Evolutionary conservation across 2,888 invertebrate species (phyloP).

Genomic region (Exocentrus adspersus): DNA sequence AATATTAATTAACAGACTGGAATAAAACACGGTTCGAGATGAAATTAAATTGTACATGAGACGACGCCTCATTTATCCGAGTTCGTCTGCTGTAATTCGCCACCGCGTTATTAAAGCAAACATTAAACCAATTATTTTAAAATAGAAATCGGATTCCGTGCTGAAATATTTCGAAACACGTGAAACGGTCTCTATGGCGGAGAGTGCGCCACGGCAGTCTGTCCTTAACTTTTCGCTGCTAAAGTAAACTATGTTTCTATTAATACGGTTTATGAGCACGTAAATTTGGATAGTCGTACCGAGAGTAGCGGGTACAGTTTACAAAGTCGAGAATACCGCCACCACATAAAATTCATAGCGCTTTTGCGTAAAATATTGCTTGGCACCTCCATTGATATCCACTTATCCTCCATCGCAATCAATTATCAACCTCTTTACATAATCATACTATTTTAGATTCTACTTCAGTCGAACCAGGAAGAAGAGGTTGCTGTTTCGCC

Average conservation of each 20-base stretch:
- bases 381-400: too few species aligned
- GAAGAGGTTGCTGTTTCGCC: too few species aligned
- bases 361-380: too few species aligned
- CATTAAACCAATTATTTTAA: constrained; percentile 32
- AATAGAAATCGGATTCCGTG: constrained; percentile 30
- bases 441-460: too few species aligned
- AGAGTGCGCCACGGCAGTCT: neutral
- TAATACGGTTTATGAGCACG: constrained; percentile 32
- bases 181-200: constrained; percentile 12
- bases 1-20: neutral
- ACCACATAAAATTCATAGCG: too few species aligned
- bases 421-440: too few species aligned
- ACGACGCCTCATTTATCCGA: constrained; percentile 2
- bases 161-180: constrained; percentile 28
- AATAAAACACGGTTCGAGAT: neutral
- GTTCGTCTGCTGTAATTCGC: constrained; percentile 13
- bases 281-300: constrained; percentile 19
- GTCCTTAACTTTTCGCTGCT: constrained; percentile 30
- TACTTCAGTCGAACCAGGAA: too few species aligned
- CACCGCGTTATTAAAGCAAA: constrained; percentile 25
- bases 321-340: too few species aligned
- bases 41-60: constrained; percentile 4
- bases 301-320: too few species aligned
- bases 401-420: too few species aligned
- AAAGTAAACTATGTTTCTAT: constrained; percentile 35